Base-by-base conservation (phyloP, 1,140 invertebrate species). In the Drosophila kurseongensis region DNA sequence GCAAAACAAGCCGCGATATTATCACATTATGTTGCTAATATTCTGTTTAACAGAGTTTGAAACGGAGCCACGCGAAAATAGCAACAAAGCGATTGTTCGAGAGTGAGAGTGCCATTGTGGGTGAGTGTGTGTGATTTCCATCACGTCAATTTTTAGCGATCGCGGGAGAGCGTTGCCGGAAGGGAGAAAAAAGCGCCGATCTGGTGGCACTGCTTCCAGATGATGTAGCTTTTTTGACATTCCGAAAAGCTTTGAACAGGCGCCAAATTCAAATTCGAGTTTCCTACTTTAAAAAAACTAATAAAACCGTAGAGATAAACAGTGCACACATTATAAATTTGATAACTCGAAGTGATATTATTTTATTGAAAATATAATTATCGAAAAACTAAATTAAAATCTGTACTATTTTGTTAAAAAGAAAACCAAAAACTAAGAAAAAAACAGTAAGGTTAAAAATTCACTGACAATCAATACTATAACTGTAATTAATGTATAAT, bases 101-200 rank as follows among this genome's bases (percentile, higher is more conserved):
- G 75, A 63, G 83, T 60, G 72, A 88, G 58, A 86, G 59, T 78
- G 47, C 62, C 44, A 18, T 29, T 60, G 23, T 32, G 51, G 14
- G 29, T 23, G 27, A 76, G 41, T 59, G 57, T 45, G 50, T 60
- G 44, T 62, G 62, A 60, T 59, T 55, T 56, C 58, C 63, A 72
- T 85, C 77, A 80, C 82, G 74, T 78, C 73, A 52, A 61, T 59
- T 74, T 57, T 71, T 47, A 65, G 48, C 77, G 82, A 85, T 86
- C 82, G 60, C 59, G 18, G 6, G 32, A 5, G 16, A 40, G 47
- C 13, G 75, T 16, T 83, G 75, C 69, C 80, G 69, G 55, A 32
- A 38, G 14, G 44, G 48, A 1, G 12, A 9, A 29, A 56, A 73
- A 36, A 9, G 2, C 0, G 32, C 7, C 13, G 18, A 7, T 68